A percentile compares a stretch with the other conserved stretches of the same genome.
Evolutionary conservation across 2,797 vertebrate genomes (phyloP).

Genomic region (Halcyon leucocephala): DNA sequence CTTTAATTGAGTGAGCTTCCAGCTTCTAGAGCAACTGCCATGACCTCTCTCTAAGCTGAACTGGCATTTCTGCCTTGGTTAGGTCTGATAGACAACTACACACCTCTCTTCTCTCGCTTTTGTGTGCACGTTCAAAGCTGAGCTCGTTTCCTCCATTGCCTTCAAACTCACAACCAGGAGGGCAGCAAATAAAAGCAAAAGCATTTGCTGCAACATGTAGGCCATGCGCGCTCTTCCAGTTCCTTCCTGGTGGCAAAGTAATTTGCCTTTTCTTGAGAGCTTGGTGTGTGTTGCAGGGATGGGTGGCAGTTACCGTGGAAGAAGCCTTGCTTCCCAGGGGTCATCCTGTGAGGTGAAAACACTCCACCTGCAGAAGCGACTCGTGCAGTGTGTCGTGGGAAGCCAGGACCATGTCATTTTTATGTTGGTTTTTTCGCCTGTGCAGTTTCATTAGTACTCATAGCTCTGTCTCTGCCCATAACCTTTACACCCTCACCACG

Average conservation of each 20-base stretch:
- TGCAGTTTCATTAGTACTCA: slow-evolving; percentile 51
- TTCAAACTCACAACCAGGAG: slow-evolving; percentile 14
- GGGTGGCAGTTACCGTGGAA: background rate
- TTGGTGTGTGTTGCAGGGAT: background rate
- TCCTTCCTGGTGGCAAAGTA: slow-evolving; percentile 11
- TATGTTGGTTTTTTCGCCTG: slow-evolving; percentile 40
- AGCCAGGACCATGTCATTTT: slow-evolving; percentile 42
- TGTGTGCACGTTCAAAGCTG: background rate
- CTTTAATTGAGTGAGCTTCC: slow-evolving; percentile 60
- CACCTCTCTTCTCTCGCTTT: background rate
- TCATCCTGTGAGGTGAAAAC: slow-evolving; percentile 20
- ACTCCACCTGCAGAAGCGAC: slow-evolving; percentile 14
- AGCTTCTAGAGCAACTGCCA: slow-evolving; percentile 49
- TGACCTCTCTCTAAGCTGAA: background rate
- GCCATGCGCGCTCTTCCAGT: background rate
- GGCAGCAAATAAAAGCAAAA: slow-evolving; percentile 4
- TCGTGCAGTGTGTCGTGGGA: slow-evolving; percentile 34
- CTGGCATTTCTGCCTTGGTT: background rate
- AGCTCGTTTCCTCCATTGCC: background rate
- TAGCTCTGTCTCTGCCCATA: slow-evolving; percentile 44
- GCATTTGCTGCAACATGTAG: background rate
- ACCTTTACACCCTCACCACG: slow-evolving; percentile 9
- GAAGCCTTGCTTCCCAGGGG: slow-evolving; percentile 16
- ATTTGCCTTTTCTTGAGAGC: slow-evolving; percentile 6
- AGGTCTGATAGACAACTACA: background rate